Conservation (phyloP, 1,140 invertebrate species). For the Notospermus geniculatus region DNA sequence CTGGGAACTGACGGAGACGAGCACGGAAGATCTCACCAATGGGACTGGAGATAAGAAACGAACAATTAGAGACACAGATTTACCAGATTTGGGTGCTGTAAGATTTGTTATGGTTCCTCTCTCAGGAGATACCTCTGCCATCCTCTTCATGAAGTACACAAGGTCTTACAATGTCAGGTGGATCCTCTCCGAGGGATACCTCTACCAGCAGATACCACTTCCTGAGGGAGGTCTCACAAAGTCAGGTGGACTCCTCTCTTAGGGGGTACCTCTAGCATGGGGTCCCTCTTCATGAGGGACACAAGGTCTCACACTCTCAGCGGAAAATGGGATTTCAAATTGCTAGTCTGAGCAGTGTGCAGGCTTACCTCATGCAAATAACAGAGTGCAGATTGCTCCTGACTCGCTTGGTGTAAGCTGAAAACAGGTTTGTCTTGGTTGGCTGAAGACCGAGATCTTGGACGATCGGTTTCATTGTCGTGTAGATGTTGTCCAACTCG, state of each 20-base stretch:
- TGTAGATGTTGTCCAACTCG: constrained; percentile 56
- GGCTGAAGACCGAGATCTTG: constrained; percentile 61
- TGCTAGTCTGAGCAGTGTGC: background rate
- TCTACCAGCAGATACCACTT: too few relatives aligned
- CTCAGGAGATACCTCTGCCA: too few relatives aligned
- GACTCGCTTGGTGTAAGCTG: constrained; percentile 78
- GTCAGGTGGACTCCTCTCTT: too few relatives aligned
- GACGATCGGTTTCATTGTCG: constrained; percentile 56
- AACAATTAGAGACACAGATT: background rate
- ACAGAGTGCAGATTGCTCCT: constrained; percentile 79
- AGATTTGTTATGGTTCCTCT: too few relatives aligned
- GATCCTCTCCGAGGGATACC: too few relatives aligned
- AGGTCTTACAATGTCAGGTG: too few relatives aligned
- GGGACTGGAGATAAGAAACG: constrained; percentile 40
- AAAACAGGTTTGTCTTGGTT: constrained; percentile 77
- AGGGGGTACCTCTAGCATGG: too few relatives aligned
- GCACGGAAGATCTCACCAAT: constrained; percentile 57
- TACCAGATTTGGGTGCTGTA: background rate
- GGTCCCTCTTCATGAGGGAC: too few relatives aligned
- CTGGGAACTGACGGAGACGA: constrained; percentile 55
- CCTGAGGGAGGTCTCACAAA: too few relatives aligned
- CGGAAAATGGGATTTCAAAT: too few relatives aligned
- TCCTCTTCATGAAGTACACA: too few relatives aligned
- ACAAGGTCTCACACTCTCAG: too few relatives aligned
- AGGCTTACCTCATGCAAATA: constrained; percentile 79